phyloP scores from a whole-genome alignment of 2,888 invertebrate genomes.

The Hermaeophaga mercurialis region DNA sequence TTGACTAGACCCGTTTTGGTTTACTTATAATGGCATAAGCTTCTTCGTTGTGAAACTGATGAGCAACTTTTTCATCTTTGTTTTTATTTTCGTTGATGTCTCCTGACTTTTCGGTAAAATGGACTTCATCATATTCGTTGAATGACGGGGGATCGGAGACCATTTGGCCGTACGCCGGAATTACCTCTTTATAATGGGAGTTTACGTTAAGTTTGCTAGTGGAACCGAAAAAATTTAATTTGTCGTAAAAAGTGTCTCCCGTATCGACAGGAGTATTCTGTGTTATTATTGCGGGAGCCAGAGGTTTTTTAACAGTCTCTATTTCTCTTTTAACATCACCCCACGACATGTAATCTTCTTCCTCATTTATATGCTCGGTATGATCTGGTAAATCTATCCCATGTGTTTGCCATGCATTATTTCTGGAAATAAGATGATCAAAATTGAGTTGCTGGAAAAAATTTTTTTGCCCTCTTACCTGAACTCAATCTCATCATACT shows the following conservation, averaged over 20 bases:
- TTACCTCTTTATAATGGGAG: conserved; percentile 73
- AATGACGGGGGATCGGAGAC: conserved; percentile 53
- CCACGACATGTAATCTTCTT: conserved; percentile 57
- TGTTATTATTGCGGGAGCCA: conserved; percentile 63
- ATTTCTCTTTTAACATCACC: conserved; percentile 51
- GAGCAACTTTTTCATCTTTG: conserved; percentile 61
- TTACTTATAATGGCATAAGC: conserved; percentile 85
- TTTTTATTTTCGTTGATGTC: background rate
- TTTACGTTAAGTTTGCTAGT: conserved; percentile 70
- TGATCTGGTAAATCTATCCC: conserved; percentile 77
- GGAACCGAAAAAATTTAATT: conserved; percentile 80
- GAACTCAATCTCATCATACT: conserved; percentile 79
- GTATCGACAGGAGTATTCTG: conserved; percentile 39
- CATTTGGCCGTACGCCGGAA: conserved; percentile 44
- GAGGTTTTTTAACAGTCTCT: conserved; percentile 46
- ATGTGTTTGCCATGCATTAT: conserved; percentile 81
- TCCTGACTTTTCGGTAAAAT: conserved; percentile 13
- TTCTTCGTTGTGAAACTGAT: conserved; percentile 75
- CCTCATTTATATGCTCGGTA: conserved; percentile 61
- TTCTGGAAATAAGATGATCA: conserved; percentile 48
- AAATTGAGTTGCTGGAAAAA: too few relatives aligned
- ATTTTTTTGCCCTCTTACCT: too few relatives aligned
- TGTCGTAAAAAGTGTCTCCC: conserved; percentile 72
- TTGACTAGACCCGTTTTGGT: conserved; percentile 77
- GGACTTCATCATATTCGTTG: conserved; percentile 76